Evolutionary conservation across 1,140 invertebrate species (phyloP), one percentile per base, ranked within the genome.

Genomic region (Camponotus pennsylvanicus): DNA sequence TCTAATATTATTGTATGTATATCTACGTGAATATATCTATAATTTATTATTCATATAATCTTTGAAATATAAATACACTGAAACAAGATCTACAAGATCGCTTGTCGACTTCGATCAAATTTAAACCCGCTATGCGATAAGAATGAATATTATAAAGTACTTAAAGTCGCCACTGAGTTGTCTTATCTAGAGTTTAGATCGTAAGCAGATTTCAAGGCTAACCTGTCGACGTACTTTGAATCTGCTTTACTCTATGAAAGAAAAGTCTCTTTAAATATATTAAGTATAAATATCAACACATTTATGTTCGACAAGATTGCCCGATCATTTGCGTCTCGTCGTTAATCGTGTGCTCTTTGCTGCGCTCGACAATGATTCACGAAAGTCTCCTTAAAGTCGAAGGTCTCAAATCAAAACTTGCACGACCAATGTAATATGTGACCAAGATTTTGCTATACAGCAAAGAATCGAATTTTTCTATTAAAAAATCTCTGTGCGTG

Each of bases 341-440:
- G 52, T 59, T 42, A 57, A 73, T 73, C 32, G 37, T 34, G 37
- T 34, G 11, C 55, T 71, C 21, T 61, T 71, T 37, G 5, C 52
- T 59, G 40, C 45, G 18, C 27, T 49, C 69, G 55, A 61, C 55
- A 75, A 83, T 75, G 69, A 83, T 83, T 83, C 32, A 73, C 67
- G 40, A 45, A 61, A 82, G 79, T 61, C 55, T 40, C 18, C 55
- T 83, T 83, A 83, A 83, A 83, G 69, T 83, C 69, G 40, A 63
- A 73, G 40, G 15, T 83, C 55, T 2, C 37, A 37, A 83, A 75
- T 61, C 52, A 57, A 18, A 57, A 66, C 76, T 79, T 57, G 9
- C 7, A 63, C 11, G 40, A 7, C 13, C 21, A 59, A 45, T 59
- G 49, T 45, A 15, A 73, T 61, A 45, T 70, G 34, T 55, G 13